Evolutionary conservation across 1,140 invertebrate genomes (phyloP).

Genomic region (Macrosteles quadrilineatus): DNA sequence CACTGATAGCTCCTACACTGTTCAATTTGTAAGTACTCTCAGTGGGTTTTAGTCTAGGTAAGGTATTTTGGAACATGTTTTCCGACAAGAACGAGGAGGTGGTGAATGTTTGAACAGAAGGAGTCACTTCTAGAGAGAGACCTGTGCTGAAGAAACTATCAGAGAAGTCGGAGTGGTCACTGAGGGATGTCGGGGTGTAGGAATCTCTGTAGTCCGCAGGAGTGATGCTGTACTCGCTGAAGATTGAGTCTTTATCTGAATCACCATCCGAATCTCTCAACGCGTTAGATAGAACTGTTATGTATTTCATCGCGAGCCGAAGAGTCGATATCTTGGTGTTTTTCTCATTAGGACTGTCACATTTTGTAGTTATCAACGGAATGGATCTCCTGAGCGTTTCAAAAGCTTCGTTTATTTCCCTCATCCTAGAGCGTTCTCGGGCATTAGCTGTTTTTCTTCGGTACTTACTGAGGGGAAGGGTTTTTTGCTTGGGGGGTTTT

Average conservation of each 20-base stretch:
- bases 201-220: slow-evolving; percentile 9
- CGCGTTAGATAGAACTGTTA: slow-evolving; percentile 61
- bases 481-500: slow-evolving; percentile 53
- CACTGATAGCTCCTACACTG: neutral
- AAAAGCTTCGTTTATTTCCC: slow-evolving; percentile 86
- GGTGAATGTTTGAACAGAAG: neutral
- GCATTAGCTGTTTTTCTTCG: slow-evolving; percentile 87
- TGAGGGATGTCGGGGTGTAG: slow-evolving; percentile 22
- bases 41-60: neutral
- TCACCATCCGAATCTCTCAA: slow-evolving; percentile 40
- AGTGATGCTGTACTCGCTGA: slow-evolving; percentile 8
- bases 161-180: slow-evolving; percentile 31
- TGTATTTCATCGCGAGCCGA: slow-evolving; percentile 86
- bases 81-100: slow-evolving; percentile 8
- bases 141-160: slow-evolving; percentile 19
- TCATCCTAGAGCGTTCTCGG: slow-evolving; percentile 79
- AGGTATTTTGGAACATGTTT: neutral
- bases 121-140: neutral
- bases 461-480: slow-evolving; percentile 86
- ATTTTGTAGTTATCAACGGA: slow-evolving; percentile 50
- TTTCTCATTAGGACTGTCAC: slow-evolving; percentile 58
- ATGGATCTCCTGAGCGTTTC: slow-evolving; percentile 75
- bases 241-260: slow-evolving; percentile 36
- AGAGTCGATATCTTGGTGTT: slow-evolving; percentile 87
- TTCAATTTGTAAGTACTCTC: too few species aligned